These are phyloP conservation scores for Pipistrellus pipistrellus DNA, from an alignment of 2,797 vertebrate species.

Conservation along the genomic window DNA sequence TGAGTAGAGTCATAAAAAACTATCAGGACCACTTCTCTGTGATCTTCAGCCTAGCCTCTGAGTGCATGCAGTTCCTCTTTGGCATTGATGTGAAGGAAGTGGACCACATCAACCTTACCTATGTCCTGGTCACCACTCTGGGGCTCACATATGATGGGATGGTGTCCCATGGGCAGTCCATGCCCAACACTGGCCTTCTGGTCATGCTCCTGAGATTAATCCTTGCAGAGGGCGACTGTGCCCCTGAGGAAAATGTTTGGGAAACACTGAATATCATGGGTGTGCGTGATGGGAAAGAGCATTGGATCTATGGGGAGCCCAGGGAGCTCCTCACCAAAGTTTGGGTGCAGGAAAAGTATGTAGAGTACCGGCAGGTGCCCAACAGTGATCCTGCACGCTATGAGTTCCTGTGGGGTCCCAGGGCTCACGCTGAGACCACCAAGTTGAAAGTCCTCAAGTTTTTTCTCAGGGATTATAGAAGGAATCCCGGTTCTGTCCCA, in stretches of 20 bases:
- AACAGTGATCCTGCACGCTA: not conserved
- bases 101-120: not conserved
- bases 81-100: not conserved
- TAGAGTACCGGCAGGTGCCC: not conserved
- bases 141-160: not conserved
- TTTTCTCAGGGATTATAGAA: not conserved
- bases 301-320: not conserved
- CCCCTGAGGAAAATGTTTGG: not conserved
- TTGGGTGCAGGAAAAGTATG: not conserved
- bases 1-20: not conserved
- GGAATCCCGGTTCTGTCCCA: not conserved
- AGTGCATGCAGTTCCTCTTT: conserved; percentile 17
- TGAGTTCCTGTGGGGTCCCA: not conserved
- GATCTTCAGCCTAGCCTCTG: not conserved
- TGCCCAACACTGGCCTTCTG: not conserved
- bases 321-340: not conserved
- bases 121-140: not conserved
- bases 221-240: not conserved
- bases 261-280: not conserved
- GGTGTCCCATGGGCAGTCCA: not conserved
- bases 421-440: not conserved
- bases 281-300: not conserved
- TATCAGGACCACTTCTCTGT: not conserved
- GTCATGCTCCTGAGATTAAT: not conserved
- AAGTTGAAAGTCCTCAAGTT: not conserved